Conservation (phyloP, 2,888 invertebrate genomes). For the Ischnura elegans region DNA sequence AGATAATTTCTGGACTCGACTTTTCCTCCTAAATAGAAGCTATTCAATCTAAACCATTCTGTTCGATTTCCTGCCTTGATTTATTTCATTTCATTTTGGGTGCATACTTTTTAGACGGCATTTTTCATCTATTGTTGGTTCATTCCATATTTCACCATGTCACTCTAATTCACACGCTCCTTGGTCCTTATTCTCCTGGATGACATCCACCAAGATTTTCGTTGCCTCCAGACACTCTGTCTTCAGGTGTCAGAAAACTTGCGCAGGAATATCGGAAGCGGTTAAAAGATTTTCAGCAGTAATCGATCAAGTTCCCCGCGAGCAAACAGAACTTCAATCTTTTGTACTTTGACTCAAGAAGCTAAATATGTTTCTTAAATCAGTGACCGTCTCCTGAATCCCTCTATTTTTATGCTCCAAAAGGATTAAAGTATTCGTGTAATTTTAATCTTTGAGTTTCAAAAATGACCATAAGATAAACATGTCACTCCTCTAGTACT, state of each 20-base stretch:
- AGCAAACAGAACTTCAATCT: background rate
- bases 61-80: too few relatives aligned
- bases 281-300: background rate
- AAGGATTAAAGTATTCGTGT: too few relatives aligned
- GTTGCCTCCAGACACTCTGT: background rate
- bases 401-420: background rate
- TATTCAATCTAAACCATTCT: too few relatives aligned
- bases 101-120: too few relatives aligned
- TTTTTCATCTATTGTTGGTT: too few relatives aligned
- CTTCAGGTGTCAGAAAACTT: background rate
- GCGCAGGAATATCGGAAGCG: background rate
- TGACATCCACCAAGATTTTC: background rate
- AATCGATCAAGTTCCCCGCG: background rate
- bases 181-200: background rate
- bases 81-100: too few relatives aligned
- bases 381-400: background rate
- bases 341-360: background rate
- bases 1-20: too few relatives aligned
- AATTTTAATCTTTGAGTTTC: too few relatives aligned
- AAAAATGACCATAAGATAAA: too few relatives aligned
- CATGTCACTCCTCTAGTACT: too few relatives aligned
- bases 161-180: background rate
- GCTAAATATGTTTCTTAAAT: background rate
- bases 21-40: too few relatives aligned
- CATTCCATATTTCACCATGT: background rate